These are phyloP conservation scores for Ifrita kowaldi DNA, from an alignment of 2,113 vertebrate species.

Conservation along the genomic window DNA sequence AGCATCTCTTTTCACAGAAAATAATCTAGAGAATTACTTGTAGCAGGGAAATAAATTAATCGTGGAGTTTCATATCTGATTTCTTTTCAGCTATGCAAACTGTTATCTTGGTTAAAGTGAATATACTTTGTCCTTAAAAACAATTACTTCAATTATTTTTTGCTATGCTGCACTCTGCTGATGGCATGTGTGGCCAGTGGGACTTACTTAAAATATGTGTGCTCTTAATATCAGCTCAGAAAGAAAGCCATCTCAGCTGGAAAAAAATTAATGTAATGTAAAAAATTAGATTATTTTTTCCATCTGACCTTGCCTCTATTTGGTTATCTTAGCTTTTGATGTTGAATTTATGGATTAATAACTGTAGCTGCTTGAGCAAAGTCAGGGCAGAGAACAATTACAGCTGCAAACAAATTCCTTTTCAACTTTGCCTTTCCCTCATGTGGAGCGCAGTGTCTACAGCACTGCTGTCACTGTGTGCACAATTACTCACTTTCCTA, in stretches of 20 bases:
- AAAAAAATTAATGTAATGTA: not conserved
- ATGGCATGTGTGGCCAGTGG: not conserved
- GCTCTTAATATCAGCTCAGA: not conserved
- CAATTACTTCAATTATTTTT: conserved; percentile 32
- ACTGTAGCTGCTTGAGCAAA: not conserved
- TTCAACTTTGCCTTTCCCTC: not conserved
- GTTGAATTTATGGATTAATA: conserved; percentile 5
- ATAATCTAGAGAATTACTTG: not conserved
- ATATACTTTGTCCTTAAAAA: not conserved
- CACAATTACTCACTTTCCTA: not conserved
- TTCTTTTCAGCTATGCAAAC: not conserved
- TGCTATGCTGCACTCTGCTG: not conserved
- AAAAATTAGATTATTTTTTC: conserved; percentile 9
- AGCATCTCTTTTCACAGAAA: not conserved
- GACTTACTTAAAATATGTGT: not conserved
- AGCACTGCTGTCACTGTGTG: not conserved
- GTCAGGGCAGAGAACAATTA: not conserved
- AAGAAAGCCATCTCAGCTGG: not conserved
- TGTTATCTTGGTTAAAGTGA: not conserved
- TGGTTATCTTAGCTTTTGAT: conserved; percentile 20
- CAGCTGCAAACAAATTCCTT: not conserved
- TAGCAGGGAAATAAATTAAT: not conserved
- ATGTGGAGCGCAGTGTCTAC: accelerated
- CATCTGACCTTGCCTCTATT: not conserved
- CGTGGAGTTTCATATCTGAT: not conserved